Conservation (phyloP, 2,888 invertebrate genomes). For the Girardia tigrina region DNA sequence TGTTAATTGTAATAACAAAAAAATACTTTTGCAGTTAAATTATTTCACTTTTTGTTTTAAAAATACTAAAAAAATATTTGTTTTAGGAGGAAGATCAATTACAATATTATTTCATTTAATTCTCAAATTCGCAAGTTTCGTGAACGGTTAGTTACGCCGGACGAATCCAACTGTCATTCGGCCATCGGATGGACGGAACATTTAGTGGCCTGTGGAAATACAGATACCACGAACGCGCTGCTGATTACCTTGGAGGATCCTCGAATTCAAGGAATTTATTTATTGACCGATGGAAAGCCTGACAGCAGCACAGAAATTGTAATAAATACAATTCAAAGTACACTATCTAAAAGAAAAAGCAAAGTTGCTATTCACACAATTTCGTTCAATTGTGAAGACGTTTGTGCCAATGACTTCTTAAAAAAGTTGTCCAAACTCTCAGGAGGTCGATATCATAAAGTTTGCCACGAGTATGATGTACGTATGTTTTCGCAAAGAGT, state of each 20-base stretch:
- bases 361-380: conserved; percentile 47
- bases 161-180: conserved; percentile 48
- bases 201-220: conserved; percentile 47
- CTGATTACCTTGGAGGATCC: conserved; percentile 40
- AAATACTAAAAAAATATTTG: too few relatives aligned
- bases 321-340: conserved; percentile 41
- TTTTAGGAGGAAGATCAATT: conserved; percentile 40
- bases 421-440: conserved; percentile 45
- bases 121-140: conserved; percentile 45
- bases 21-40: too few relatives aligned
- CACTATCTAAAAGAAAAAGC: conserved; percentile 38
- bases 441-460: conserved; percentile 48
- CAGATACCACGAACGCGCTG: conserved; percentile 49
- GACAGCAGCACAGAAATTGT: conserved; percentile 49
- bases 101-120: conserved; percentile 49
- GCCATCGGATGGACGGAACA: conserved; percentile 47
- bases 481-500: conserved; percentile 49
- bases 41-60: too few relatives aligned
- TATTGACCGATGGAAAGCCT: conserved; percentile 51
- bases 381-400: conserved; percentile 50
- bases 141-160: conserved; percentile 42
- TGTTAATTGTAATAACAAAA: too few relatives aligned
- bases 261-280: conserved; percentile 45
- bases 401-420: conserved; percentile 49
- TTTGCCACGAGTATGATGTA: conserved; percentile 47